Evolutionary conservation across 2,113 vertebrate genomes (phyloP).

Genomic region (Columbina picui): DNA sequence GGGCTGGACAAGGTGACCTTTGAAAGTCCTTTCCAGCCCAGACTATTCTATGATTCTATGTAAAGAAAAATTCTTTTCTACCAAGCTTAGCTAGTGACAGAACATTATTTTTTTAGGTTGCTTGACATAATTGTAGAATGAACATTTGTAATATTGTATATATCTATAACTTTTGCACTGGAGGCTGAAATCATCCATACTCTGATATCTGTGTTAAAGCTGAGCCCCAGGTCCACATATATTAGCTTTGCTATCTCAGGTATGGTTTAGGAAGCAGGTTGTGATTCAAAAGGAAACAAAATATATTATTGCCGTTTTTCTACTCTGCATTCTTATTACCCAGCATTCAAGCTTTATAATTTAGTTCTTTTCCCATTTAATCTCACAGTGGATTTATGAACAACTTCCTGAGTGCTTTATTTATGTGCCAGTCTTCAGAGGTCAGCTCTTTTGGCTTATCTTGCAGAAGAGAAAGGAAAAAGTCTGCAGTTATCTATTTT

Average conservation of each 20-base stretch:
- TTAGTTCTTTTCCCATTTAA: background rate
- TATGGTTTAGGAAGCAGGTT: background rate
- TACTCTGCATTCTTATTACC: background rate
- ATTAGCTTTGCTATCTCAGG: background rate
- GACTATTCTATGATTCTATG: background rate
- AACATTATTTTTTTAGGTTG: background rate
- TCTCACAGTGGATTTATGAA: background rate
- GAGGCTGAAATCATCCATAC: background rate
- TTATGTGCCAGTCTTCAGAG: background rate
- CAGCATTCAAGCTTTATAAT: background rate
- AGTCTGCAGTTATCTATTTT: conserved; percentile 45
- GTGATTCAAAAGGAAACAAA: background rate
- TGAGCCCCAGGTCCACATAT: background rate
- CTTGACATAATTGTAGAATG: background rate
- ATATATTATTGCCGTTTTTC: background rate
- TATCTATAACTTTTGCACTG: background rate
- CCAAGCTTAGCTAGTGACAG: background rate
- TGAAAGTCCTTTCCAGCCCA: too few relatives aligned
- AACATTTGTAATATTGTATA: background rate
- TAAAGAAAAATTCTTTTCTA: background rate
- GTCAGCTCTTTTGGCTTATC: conserved; percentile 53
- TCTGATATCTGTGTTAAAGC: background rate
- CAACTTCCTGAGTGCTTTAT: conserved; percentile 6
- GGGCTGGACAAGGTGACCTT: too few relatives aligned
- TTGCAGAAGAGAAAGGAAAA: conserved; percentile 28